Conservation (phyloP, 2,888 invertebrate genomes). For the Galeruca laticollis region DNA sequence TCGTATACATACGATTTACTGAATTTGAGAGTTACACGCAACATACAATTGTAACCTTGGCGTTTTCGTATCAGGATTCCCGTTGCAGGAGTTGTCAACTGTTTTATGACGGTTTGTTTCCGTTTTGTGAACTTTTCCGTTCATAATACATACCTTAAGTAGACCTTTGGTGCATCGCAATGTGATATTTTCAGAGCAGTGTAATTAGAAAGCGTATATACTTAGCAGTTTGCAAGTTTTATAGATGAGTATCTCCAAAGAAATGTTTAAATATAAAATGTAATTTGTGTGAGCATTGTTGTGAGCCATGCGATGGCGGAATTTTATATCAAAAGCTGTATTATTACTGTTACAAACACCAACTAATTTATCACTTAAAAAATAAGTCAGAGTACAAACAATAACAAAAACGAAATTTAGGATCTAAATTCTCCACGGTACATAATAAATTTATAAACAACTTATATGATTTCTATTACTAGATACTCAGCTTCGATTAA, state of each 20-base stretch:
- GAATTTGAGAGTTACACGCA: slow-evolving; percentile 56
- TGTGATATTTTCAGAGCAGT: neutral
- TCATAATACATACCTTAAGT: neutral
- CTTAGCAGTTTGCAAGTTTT: neutral
- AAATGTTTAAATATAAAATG: slow-evolving; percentile 1
- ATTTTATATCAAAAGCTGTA: neutral
- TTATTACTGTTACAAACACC: neutral
- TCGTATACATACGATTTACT: slow-evolving; percentile 51
- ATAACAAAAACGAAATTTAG: too few species aligned
- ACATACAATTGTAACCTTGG: slow-evolving; percentile 41
- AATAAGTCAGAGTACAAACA: neutral
- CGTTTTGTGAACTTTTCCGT: slow-evolving; percentile 16
- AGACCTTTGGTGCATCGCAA: neutral
- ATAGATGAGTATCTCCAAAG: slow-evolving; percentile 2
- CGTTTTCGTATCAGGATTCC: slow-evolving; percentile 28
- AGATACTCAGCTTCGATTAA: too few species aligned
- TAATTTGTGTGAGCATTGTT: neutral
- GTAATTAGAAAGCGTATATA: neutral
- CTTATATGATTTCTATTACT: too few species aligned
- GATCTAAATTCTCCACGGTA: too few species aligned
- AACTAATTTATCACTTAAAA: neutral
- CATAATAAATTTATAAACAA: too few species aligned
- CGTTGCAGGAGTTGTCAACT: slow-evolving; percentile 36
- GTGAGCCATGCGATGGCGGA: neutral
- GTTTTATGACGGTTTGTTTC: slow-evolving; percentile 32